Percentiles rank a stretch among this genome's conserved stretches.
Conservation (phyloP, 1,140 invertebrate genomes). For the Colletes gigas region DNA sequence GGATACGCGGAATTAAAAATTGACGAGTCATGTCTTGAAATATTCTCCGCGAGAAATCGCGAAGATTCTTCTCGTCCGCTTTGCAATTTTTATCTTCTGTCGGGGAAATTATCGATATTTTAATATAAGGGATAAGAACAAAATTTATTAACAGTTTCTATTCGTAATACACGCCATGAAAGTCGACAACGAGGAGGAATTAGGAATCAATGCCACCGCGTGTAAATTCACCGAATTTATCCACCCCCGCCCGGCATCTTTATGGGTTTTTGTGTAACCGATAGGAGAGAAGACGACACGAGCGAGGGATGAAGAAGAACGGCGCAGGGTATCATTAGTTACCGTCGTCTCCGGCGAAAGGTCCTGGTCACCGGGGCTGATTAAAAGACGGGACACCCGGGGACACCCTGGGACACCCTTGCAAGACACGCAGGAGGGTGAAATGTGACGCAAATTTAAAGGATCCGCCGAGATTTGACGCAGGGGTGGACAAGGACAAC, state of each 20-base stretch:
- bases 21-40: neutral
- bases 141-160: too few relatives aligned
- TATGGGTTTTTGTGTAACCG: constrained; percentile 28
- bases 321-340: constrained; percentile 77
- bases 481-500: constrained; percentile 73
- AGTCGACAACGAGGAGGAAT: constrained; percentile 4
- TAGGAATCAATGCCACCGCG: constrained; percentile 6
- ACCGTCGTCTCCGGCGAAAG: constrained; percentile 74
- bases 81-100: too few relatives aligned
- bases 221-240: constrained; percentile 10
- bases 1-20: constrained; percentile 16
- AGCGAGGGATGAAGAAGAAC: constrained; percentile 51
- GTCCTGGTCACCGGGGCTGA: constrained; percentile 75
- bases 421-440: constrained; percentile 63
- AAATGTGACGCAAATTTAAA: constrained; percentile 81
- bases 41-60: neutral
- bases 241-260: neutral
- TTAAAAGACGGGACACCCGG: constrained; percentile 74
- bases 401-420: constrained; percentile 53
- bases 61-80: neutral
- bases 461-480: constrained; percentile 77
- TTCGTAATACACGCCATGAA: neutral
- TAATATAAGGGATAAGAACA: too few relatives aligned
- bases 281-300: constrained; percentile 52
- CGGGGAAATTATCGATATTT: too few relatives aligned